Conservation (phyloP, 2,797 vertebrate genomes). For the Fringilla coelebs region DNA sequence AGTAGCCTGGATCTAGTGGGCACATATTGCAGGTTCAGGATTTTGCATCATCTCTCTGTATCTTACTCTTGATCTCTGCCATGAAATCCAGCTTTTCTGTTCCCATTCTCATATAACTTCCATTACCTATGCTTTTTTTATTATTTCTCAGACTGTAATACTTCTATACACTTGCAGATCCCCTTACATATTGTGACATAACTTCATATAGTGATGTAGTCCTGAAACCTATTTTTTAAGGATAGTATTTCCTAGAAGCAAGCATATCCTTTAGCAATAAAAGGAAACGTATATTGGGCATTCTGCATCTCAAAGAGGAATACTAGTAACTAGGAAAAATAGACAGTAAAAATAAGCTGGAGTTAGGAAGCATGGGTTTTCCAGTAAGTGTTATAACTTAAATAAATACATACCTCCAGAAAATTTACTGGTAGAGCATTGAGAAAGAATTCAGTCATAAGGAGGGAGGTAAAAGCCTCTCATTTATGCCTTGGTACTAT, state of each 20-base stretch:
- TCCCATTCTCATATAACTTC: background rate
- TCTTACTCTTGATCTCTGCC: background rate
- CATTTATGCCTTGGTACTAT: background rate
- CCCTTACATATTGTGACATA: background rate
- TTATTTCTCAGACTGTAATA: background rate
- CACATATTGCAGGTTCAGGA: background rate
- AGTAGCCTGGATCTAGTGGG: background rate
- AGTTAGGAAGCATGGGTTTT: background rate
- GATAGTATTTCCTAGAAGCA: background rate
- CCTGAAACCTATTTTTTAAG: background rate
- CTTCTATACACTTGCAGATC: background rate
- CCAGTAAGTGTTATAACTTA: background rate
- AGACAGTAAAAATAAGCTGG: background rate
- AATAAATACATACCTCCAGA: background rate
- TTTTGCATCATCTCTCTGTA: background rate
- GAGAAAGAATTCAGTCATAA: background rate
- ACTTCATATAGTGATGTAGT: background rate
- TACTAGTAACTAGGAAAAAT: background rate
- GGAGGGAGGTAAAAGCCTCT: background rate
- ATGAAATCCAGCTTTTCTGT: background rate
- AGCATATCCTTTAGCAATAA: background rate
- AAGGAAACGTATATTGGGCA: background rate
- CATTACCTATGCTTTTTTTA: background rate
- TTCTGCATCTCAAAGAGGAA: background rate
- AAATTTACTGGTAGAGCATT: background rate